These are phyloP conservation scores for Lobophora halterata DNA, from an alignment of 2,888 invertebrate genomes.

Conservation along the genomic window DNA sequence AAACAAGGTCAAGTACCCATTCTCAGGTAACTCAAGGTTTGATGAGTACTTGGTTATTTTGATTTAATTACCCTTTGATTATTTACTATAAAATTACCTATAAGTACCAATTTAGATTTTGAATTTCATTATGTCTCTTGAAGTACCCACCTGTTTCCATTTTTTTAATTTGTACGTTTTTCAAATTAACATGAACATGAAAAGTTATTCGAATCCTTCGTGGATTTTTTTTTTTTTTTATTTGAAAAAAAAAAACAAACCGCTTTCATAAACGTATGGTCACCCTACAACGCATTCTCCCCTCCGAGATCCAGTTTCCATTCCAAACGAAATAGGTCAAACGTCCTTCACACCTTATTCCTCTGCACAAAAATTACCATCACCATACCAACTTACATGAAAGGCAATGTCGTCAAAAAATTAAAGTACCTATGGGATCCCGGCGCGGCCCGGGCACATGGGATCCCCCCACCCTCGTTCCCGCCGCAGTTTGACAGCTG, in stretches of 20 bases:
- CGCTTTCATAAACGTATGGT: conserved; percentile 35
- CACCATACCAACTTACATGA: conserved; percentile 32
- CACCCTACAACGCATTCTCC: conserved; percentile 38
- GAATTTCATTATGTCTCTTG: no score
- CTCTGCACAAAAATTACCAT: conserved; percentile 43
- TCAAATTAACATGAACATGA: no score
- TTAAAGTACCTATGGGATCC: conserved; percentile 42
- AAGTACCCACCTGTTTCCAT: no score
- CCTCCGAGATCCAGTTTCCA: conserved; percentile 33
- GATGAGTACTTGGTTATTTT: conserved; percentile 1
- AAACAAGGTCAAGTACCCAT: conserved; percentile 23
- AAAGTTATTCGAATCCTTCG: no score
- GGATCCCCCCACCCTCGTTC: conserved; percentile 40
- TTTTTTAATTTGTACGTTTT: no score
- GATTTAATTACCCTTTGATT: background rate
- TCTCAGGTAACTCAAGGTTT: conserved; percentile 20
- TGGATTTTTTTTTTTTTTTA: no score
- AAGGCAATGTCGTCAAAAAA: conserved; percentile 47
- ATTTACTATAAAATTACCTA: background rate
- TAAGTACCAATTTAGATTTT: no score
- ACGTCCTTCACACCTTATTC: conserved; percentile 39
- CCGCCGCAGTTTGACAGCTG: conserved; percentile 52
- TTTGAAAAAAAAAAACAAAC: background rate
- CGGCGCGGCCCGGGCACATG: conserved; percentile 59
- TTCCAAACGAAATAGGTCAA: conserved; percentile 50